Conservation (phyloP, 2,113 vertebrate genomes). For the Cepphus grylle region DNA sequence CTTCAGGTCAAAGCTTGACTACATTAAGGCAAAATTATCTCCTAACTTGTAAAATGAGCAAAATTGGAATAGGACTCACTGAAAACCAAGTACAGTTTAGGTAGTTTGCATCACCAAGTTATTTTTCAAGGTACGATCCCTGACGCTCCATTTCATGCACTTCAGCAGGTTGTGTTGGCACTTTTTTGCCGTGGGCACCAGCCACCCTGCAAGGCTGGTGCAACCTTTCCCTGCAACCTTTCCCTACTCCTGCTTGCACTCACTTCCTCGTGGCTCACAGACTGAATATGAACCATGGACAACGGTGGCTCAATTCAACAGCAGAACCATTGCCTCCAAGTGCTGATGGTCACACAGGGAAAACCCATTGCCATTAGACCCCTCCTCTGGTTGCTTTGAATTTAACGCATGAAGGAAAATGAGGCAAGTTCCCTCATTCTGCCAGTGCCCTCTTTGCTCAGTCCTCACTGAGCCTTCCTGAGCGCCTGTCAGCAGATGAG, state of each 20-base stretch:
- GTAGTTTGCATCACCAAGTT: not conserved
- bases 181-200: rapidly evolving
- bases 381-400: not conserved
- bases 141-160: rapidly evolving
- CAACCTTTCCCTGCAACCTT: no score
- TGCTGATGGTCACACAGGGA: not conserved
- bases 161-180: not conserved
- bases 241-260: not conserved
- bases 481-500: not conserved
- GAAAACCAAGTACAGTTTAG: rapidly evolving
- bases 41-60: not conserved
- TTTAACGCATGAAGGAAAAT: not conserved
- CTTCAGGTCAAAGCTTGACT: not conserved
- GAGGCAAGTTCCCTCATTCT: not conserved
- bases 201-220: not conserved
- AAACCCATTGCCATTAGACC: not conserved
- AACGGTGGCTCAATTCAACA: not conserved
- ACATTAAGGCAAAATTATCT: not conserved
- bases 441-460: not conserved
- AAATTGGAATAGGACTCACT: not conserved
- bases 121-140: not conserved
- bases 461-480: not conserved
- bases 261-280: not conserved
- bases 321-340: not conserved
- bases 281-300: rapidly evolving